A percentile compares a stretch with the other conserved stretches of the same genome.
Conservation (phyloP, 2,113 vertebrate genomes). For the Brienomyrus brachyistius region DNA sequence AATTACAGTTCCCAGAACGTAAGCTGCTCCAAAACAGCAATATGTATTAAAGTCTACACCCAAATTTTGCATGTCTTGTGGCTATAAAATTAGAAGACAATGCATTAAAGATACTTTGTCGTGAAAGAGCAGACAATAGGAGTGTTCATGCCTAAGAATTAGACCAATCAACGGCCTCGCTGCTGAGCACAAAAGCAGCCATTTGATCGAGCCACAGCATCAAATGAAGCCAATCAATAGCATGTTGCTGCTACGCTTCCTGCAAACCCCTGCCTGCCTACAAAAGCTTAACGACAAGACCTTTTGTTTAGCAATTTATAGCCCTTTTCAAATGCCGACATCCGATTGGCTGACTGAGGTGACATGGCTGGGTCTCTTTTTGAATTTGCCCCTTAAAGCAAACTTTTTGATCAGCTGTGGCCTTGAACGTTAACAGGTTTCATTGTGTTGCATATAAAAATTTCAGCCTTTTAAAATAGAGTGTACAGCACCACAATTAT, state of each 20-base stretch:
- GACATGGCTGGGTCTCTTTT: neutral
- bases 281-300: conserved; percentile 6
- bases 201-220: neutral
- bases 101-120: neutral
- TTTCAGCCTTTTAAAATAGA: neutral
- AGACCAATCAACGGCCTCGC: neutral
- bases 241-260: neutral
- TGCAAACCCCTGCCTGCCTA: neutral
- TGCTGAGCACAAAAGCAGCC: neutral
- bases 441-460: neutral
- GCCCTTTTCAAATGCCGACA: neutral
- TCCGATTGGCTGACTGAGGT: neutral
- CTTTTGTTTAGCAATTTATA: conserved; percentile 16
- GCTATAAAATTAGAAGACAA: neutral
- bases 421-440: neutral
- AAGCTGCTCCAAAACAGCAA: neutral
- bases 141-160: neutral
- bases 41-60: neutral
- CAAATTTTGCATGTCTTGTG: neutral
- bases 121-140: neutral
- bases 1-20: neutral
- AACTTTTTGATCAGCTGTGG: neutral
- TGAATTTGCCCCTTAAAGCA: neutral
- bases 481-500: neutral
- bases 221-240: conserved; percentile 13